These are phyloP conservation scores for Colinus virginianus DNA, from an alignment of 2,113 vertebrate genomes.

Conservation along the genomic window DNA sequence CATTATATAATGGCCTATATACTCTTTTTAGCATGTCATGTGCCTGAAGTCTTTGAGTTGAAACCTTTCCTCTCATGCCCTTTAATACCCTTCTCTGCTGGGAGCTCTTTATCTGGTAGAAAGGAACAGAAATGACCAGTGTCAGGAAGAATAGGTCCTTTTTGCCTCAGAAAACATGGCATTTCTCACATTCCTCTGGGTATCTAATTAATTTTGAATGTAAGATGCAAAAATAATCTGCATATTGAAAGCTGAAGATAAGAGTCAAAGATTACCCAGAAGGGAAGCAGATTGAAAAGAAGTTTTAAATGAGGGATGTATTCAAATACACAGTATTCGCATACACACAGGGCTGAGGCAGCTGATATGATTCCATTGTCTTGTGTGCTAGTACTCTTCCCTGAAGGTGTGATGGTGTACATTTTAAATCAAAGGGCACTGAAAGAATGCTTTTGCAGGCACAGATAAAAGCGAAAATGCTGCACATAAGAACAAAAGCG, in stretches of 20 bases:
- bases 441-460: conserved; percentile 10
- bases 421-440: not conserved
- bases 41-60: not conserved
- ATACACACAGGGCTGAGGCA: not conserved
- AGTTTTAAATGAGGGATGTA: conserved; percentile 4
- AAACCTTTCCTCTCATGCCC: not conserved
- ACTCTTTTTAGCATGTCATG: not conserved
- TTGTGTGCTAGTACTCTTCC: not conserved
- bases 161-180: not conserved
- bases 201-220: not conserved
- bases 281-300: conserved; percentile 47
- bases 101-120: not conserved
- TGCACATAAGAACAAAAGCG: conserved; percentile 31
- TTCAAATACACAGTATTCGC: not conserved
- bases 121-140: not conserved
- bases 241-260: not conserved
- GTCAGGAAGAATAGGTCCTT: not conserved
- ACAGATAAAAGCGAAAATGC: not conserved
- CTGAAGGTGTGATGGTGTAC: not conserved
- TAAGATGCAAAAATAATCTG: conserved; percentile 31
- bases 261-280: conserved; percentile 27
- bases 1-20: not conserved
- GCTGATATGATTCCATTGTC: not conserved
- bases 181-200: conserved; percentile 15
- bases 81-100: not conserved